A percentile compares a stretch with the other conserved stretches of the same genome.
Evolutionary conservation across 1,140 invertebrate species (phyloP).

Genomic region (Theocolax elegans): DNA sequence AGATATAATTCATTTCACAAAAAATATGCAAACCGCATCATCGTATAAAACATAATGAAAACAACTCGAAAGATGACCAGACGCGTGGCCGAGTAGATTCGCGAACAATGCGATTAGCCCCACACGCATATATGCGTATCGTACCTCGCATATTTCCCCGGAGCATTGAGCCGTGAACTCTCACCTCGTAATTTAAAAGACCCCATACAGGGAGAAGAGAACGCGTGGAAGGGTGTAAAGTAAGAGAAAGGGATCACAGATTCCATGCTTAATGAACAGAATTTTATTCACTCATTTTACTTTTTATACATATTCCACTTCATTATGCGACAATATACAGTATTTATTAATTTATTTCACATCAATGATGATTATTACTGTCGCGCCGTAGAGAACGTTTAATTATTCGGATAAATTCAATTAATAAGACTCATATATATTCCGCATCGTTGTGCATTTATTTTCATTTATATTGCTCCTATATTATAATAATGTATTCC

Average conservation of each 20-base stretch:
- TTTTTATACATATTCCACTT: neutral
- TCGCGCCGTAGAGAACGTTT: no score
- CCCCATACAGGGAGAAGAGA: conserved; percentile 7
- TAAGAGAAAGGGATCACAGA: neutral
- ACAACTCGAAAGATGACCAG: neutral
- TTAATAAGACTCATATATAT: no score
- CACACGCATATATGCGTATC: conserved; percentile 11
- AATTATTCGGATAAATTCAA: no score
- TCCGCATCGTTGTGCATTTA: no score
- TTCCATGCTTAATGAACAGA: neutral
- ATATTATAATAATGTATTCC: no score
- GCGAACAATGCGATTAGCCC: conserved; percentile 31
- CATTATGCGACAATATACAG: no score
- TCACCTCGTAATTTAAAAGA: conserved; percentile 36
- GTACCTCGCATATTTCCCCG: conserved; percentile 25
- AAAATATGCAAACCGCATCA: neutral
- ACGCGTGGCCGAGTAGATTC: neutral
- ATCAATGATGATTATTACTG: no score
- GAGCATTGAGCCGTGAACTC: conserved; percentile 33
- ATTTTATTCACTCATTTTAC: neutral
- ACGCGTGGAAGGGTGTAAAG: neutral
- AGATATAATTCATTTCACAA: no score
- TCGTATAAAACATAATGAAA: neutral
- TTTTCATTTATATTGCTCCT: no score
- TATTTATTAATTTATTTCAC: no score